These are phyloP conservation scores for Drosophila burlai DNA, from an alignment of 1,140 invertebrate species.

Conservation along the genomic window DNA sequence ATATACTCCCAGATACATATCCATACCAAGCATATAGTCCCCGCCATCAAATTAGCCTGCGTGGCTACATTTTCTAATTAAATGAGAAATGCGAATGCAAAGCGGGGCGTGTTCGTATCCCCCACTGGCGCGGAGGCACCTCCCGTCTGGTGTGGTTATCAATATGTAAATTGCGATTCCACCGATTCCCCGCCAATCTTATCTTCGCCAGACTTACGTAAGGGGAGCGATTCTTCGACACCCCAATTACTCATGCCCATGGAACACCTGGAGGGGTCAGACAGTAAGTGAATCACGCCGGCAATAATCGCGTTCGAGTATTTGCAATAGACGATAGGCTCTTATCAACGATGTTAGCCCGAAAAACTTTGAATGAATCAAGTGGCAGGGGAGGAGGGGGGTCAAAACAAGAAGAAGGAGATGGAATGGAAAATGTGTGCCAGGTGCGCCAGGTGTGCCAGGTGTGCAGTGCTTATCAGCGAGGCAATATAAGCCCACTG, in stretches of 20 bases:
- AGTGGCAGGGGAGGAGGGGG: background rate
- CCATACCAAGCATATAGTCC: background rate
- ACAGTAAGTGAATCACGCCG: constrained; percentile 45
- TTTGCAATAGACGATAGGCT: constrained; percentile 21
- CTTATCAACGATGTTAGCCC: constrained; percentile 34
- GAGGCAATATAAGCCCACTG: constrained; percentile 23
- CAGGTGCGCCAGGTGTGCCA: constrained; percentile 39
- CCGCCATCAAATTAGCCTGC: constrained; percentile 57
- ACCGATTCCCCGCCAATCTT: constrained; percentile 42
- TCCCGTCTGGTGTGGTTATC: constrained; percentile 42
- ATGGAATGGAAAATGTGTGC: constrained; percentile 22
- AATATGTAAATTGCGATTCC: constrained; percentile 54
- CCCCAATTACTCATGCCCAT: constrained; percentile 32
- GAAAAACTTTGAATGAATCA: constrained; percentile 60
- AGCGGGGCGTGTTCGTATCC: constrained; percentile 55
- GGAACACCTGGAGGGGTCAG: constrained; percentile 52
- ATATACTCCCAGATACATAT: background rate
- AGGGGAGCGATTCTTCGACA: constrained; percentile 26
- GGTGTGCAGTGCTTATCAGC: constrained; percentile 60
- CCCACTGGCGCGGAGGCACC: constrained; percentile 2
- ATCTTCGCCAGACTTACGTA: constrained; percentile 43
- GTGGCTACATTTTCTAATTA: constrained; percentile 68
- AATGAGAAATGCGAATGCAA: constrained; percentile 44
- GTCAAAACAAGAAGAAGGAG: background rate
- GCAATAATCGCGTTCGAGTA: constrained; percentile 5